Conservation (phyloP, 2,113 vertebrate species). For the Circaetus gallicus region DNA sequence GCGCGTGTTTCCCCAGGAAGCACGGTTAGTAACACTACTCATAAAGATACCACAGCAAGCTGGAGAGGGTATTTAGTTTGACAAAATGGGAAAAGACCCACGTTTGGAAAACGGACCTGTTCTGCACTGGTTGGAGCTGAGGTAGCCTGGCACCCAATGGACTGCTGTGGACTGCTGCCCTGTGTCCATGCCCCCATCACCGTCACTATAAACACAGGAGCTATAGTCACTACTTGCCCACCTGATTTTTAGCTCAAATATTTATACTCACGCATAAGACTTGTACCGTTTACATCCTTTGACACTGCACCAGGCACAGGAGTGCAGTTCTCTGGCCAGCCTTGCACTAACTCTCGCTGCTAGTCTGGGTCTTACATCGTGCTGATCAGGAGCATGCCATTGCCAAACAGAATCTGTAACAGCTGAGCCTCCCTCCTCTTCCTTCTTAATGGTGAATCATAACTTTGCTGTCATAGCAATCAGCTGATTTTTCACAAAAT, state of each 20-base stretch:
- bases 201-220: background rate
- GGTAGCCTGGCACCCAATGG: background rate
- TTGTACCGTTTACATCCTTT: background rate
- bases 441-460: background rate
- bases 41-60: background rate
- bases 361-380: background rate
- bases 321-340: background rate
- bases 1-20: background rate
- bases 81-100: background rate
- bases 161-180: background rate
- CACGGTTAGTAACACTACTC: background rate
- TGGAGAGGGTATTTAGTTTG: background rate
- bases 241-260: background rate
- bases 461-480: background rate
- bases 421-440: constrained; percentile 42
- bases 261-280: background rate
- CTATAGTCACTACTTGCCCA: background rate
- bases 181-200: background rate
- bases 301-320: background rate
- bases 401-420: background rate
- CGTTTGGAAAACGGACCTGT: background rate
- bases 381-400: background rate
- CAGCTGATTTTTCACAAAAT: constrained; percentile 38
- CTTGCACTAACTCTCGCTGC: background rate
- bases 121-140: background rate